These are phyloP conservation scores for Lucifuga dentata DNA, from an alignment of 2,113 vertebrate genomes.

Conservation along the genomic window DNA sequence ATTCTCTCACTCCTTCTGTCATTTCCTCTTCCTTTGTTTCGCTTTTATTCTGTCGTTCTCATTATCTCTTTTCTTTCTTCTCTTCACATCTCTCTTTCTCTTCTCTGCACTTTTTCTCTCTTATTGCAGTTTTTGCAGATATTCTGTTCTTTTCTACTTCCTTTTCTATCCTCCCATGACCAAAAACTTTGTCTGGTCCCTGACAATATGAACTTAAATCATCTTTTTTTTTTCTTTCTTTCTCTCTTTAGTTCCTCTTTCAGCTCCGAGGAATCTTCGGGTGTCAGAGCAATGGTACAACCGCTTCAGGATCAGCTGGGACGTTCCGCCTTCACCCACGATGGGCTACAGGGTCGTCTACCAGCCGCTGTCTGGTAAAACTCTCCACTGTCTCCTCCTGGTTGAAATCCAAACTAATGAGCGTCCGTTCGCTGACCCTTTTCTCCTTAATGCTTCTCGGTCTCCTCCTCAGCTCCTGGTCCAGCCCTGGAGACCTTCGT, in stretches of 20 bases:
- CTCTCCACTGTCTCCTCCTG: not conserved
- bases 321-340: slow-evolving; percentile 86
- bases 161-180: not conserved
- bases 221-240: not conserved
- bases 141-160: not conserved
- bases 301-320: slow-evolving; percentile 94
- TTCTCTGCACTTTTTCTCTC: no score
- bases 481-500: slow-evolving; percentile 94
- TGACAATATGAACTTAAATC: not conserved
- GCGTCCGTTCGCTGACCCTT: not conserved
- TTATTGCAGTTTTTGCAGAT: no score
- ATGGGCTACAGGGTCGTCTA: slow-evolving; percentile 96
- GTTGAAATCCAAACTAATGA: slow-evolving; percentile 2
- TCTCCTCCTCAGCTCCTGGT: slow-evolving; percentile 83
- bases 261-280: slow-evolving; percentile 88
- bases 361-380: slow-evolving; percentile 88
- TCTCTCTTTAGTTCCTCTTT: slow-evolving; percentile 85
- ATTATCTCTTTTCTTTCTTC: slow-evolving; percentile 74
- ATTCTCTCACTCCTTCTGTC: not conserved
- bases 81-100: slow-evolving; percentile 75
- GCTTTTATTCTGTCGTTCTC: not conserved
- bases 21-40: not conserved
- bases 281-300: slow-evolving; percentile 98
- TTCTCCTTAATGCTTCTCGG: not conserved
- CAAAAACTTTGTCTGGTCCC: no score